Percentiles rank a stretch among this genome's conserved stretches.
These are phyloP conservation scores for Sycophila texana DNA, from an alignment of 2,888 invertebrate genomes.

Conservation along the genomic window DNA sequence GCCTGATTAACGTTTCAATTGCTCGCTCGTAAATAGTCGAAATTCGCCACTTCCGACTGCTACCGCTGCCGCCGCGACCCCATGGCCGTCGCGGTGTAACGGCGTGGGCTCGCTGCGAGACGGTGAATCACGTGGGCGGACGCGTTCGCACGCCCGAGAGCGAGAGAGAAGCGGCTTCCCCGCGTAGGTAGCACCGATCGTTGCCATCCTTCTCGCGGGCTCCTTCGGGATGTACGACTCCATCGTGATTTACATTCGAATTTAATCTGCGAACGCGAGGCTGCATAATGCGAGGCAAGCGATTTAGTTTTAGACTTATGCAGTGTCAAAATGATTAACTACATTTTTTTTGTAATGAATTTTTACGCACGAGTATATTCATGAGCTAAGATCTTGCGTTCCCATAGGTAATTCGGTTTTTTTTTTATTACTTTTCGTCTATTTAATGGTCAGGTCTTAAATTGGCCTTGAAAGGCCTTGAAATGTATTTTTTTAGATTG, in stretches of 20 bases:
- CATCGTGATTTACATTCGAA: slow-evolving; percentile 48
- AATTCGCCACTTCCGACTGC: slow-evolving; percentile 47
- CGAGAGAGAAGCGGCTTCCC: neutral
- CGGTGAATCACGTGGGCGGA: slow-evolving; percentile 52
- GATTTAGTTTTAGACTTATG: too few species aligned
- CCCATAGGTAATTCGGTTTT: too few species aligned
- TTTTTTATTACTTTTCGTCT: too few species aligned
- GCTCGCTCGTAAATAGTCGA: slow-evolving; percentile 51
- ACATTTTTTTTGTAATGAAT: too few species aligned
- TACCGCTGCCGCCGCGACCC: neutral
- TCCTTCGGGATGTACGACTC: slow-evolving; percentile 20
- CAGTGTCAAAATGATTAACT: too few species aligned
- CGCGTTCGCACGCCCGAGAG: slow-evolving; percentile 18
- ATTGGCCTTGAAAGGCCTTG: too few species aligned
- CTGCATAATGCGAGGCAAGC: too few species aligned
- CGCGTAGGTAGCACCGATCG: neutral
- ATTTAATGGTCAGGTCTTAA: too few species aligned
- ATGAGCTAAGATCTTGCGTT: too few species aligned
- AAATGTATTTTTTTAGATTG: too few species aligned
- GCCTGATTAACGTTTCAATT: slow-evolving; percentile 54
- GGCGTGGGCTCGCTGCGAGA: neutral
- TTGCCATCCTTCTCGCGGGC: neutral
- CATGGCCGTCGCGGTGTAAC: too few species aligned
- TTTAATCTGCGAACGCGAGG: slow-evolving; percentile 13
- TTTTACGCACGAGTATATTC: too few species aligned